Percentiles rank a stretch among this genome's conserved stretches.
Conservation (phyloP, 2,113 vertebrate species). For the Corythoichthys haematopterus region DNA sequence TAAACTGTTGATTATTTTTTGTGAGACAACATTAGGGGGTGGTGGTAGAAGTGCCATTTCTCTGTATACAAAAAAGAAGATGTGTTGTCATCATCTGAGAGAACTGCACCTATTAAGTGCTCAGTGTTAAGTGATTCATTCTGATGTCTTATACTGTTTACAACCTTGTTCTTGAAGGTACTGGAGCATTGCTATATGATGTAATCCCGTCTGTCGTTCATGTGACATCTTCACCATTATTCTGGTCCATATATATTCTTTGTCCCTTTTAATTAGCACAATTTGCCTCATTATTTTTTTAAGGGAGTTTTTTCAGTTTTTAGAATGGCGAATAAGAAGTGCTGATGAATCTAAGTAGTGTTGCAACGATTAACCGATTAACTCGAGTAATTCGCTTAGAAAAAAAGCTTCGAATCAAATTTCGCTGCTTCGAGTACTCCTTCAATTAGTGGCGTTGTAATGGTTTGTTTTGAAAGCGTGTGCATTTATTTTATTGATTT, state of each 20-base stretch:
- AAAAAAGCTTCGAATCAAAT: no score
- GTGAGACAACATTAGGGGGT: neutral
- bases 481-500: no score
- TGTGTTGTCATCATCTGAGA: neutral
- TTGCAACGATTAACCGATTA: no score
- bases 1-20: neutral
- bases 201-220: neutral
- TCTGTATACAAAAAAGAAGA: neutral
- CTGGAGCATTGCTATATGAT: neutral
- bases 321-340: neutral
- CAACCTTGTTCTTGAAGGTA: neutral
- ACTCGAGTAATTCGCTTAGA: no score
- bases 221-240: neutral
- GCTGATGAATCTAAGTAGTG: neutral
- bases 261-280: neutral
- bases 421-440: no score
- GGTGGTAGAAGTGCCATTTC: neutral
- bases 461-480: no score
- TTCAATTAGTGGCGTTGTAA: no score
- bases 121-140: neutral
- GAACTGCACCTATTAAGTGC: neutral
- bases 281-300: neutral
- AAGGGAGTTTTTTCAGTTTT: neutral
- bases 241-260: neutral
- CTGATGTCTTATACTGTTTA: neutral